phyloP scores from a whole-genome alignment of 1,140 invertebrate genomes.

The Sarcophaga peregrina region DNA sequence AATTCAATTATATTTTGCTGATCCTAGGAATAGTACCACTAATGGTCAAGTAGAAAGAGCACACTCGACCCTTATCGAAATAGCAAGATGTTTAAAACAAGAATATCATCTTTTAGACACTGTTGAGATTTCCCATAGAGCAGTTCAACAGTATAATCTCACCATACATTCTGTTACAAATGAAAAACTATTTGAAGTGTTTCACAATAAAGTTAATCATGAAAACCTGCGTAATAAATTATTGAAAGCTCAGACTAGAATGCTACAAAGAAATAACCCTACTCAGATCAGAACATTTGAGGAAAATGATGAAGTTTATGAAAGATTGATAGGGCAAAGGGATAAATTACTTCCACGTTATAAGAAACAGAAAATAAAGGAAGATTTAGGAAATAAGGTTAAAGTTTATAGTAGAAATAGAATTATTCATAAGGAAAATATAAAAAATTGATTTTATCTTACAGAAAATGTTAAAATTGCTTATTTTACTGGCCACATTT shows the following conservation, averaged over 20 bases:
- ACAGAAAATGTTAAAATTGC: too few species aligned
- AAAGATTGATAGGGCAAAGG: neutral
- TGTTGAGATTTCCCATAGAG: neutral
- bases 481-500: too few species aligned
- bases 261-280: neutral
- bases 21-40: neutral
- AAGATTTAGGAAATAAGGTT: too few species aligned
- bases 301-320: neutral
- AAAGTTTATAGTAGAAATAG: too few species aligned
- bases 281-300: conserved; percentile 1
- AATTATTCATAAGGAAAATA: too few species aligned
- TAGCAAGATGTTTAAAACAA: conserved; percentile 33
- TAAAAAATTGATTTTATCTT: too few species aligned
- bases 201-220: conserved; percentile 50
- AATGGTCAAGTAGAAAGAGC: conserved; percentile 39
- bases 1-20: conserved; percentile 30
- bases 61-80: conserved; percentile 38
- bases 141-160: conserved; percentile 38
- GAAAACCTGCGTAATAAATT: conserved; percentile 1
- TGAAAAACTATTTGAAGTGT: conserved; percentile 47
- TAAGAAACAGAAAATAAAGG: neutral
- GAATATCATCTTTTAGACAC: conserved; percentile 31
- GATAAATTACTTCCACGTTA: conserved; percentile 2
- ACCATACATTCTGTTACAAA: conserved; percentile 39
- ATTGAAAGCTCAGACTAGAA: conserved; percentile 4